Evolutionary conservation across 1,140 invertebrate species (phyloP).

Genomic region (Mycetomoellerius zeteki): DNA sequence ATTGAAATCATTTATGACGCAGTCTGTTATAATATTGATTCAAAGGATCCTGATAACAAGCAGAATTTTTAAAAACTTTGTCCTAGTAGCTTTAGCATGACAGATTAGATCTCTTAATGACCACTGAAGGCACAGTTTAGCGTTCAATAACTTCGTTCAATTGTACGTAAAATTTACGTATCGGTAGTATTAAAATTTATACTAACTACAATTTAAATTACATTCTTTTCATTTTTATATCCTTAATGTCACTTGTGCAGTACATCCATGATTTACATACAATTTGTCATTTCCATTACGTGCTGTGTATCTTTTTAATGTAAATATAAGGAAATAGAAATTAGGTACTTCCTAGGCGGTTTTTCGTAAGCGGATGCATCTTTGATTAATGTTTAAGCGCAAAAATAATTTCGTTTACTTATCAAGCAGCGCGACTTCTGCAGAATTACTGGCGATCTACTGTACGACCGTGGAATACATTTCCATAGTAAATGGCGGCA

Average conservation of each 20-base stretch:
- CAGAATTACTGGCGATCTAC: slow-evolving; percentile 48
- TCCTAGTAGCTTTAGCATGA: no score
- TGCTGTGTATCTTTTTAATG: slow-evolving; percentile 4
- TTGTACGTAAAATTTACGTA: background rate
- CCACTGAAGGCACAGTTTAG: background rate
- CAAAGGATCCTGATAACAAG: no score
- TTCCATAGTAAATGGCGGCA: slow-evolving; percentile 51
- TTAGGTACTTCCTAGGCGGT: background rate
- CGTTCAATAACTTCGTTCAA: no score
- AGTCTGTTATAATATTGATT: no score
- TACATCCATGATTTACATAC: background rate
- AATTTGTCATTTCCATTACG: background rate
- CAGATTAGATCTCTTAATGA: background rate
- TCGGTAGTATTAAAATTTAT: background rate
- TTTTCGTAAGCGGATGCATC: background rate
- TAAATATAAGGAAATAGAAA: background rate
- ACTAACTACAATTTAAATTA: background rate
- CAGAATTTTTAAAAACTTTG: no score
- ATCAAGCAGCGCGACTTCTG: slow-evolving; percentile 35
- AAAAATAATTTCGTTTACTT: slow-evolving; percentile 59
- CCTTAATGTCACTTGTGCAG: background rate
- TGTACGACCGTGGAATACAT: slow-evolving; percentile 46
- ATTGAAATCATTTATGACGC: no score
- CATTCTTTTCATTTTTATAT: background rate
- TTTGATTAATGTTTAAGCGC: slow-evolving; percentile 44